Evolutionary conservation across 2,113 vertebrate species (phyloP).

Genomic region (Pyxicephalus adspersus): DNA sequence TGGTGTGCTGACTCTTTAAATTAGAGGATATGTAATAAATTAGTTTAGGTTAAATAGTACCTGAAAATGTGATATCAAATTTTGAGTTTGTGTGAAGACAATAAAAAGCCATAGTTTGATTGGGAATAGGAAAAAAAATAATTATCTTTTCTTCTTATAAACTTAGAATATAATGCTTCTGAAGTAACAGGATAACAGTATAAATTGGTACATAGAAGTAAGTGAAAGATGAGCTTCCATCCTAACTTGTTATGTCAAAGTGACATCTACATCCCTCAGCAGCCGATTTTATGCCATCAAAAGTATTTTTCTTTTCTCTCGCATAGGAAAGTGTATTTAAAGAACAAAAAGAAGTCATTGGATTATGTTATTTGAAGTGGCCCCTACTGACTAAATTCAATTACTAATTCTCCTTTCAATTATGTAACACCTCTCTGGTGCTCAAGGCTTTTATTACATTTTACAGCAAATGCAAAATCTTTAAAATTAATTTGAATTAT

Average conservation of each 20-base stretch:
- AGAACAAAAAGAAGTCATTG: constrained; percentile 35
- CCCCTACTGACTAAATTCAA: constrained; percentile 43
- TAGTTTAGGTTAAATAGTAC: no score
- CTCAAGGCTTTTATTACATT: constrained; percentile 6
- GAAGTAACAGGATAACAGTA: no score
- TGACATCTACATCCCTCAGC: constrained; percentile 36
- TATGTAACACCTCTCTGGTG: constrained; percentile 25
- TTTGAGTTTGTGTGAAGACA: no score
- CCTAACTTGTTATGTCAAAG: constrained; percentile 48
- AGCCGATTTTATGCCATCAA: constrained; percentile 26
- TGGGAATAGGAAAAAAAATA: no score
- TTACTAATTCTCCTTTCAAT: constrained; percentile 42
- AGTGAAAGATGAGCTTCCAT: constrained; percentile 5
- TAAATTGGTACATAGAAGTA: constrained; percentile 1
- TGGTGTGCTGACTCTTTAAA: no score
- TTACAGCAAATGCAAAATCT: constrained; percentile 29
- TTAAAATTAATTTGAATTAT: constrained; percentile 18
- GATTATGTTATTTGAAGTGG: constrained; percentile 37
- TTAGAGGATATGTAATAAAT: no score
- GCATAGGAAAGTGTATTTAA: constrained; percentile 32
- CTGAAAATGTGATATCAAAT: no score
- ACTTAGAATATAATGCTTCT: no score
- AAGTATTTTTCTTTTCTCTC: constrained; percentile 6
- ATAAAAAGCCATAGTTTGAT: no score
- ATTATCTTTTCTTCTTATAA: no score